These are phyloP conservation scores for Yponomeuta sedellus DNA, from an alignment of 2,888 invertebrate species.

Conservation along the genomic window DNA sequence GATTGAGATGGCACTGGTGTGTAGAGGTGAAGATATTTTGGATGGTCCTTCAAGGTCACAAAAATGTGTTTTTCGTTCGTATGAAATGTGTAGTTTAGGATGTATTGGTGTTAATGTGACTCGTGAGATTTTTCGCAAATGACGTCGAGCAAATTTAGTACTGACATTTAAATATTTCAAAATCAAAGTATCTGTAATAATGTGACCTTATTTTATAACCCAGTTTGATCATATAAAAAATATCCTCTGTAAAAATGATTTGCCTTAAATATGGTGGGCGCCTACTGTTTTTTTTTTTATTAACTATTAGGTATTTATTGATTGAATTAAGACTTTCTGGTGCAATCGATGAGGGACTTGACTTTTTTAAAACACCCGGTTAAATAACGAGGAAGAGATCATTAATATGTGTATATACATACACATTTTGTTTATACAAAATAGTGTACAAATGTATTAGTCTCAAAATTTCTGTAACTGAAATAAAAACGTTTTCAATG, in stretches of 20 bases:
- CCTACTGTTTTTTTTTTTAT: background rate
- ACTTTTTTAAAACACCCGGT: background rate
- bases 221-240: too few relatives aligned
- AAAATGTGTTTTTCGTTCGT: background rate
- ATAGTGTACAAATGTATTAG: background rate
- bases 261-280: background rate
- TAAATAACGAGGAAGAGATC: background rate
- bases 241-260: background rate
- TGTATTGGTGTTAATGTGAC: background rate
- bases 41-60: background rate
- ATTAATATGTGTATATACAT: background rate
- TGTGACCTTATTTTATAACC: background rate
- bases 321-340: background rate
- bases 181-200: background rate
- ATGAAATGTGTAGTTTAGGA: background rate
- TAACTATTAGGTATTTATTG: background rate
- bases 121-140: background rate
- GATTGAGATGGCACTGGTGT: constrained; percentile 40
- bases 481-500: too few relatives aligned
- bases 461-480: too few relatives aligned
- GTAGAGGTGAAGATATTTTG: background rate
- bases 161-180: too few relatives aligned
- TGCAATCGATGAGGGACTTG: constrained; percentile 12
- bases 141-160: background rate
- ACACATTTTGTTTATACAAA: background rate